These are phyloP conservation scores for Camponotus floridanus DNA, from an alignment of 1,140 invertebrate genomes.

Conservation along the genomic window DNA sequence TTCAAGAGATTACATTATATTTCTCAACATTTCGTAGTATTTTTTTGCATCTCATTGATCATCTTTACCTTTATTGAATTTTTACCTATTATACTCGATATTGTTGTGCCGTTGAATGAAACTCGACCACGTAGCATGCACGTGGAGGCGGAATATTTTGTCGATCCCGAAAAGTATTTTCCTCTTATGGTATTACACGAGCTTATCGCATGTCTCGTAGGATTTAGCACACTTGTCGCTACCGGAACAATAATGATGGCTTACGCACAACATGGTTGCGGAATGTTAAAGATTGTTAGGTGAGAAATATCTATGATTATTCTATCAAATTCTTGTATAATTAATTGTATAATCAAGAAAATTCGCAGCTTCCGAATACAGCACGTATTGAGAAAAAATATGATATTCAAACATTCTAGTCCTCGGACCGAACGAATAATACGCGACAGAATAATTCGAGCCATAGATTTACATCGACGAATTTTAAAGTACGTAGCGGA, in stretches of 20 bases:
- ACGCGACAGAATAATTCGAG: conserved; percentile 2
- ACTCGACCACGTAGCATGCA: not conserved
- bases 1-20: not conserved
- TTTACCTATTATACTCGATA: not conserved
- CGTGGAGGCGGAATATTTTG: not conserved
- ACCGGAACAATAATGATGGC: not conserved
- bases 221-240: rapidly evolving
- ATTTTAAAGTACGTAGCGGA: conserved; percentile 6
- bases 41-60: not conserved
- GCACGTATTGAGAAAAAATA: not conserved
- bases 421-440: not conserved
- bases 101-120: conserved; percentile 9
- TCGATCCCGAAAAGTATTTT: conserved; percentile 13
- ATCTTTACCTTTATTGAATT: not conserved
- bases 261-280: not conserved
- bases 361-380: conserved; percentile 26
- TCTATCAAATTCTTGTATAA: not conserved
- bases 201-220: not conserved
- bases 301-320: not conserved
- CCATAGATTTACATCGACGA: conserved; percentile 2
- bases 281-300: conserved; percentile 21
- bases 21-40: not conserved
- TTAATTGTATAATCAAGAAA: not conserved
- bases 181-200: not conserved
- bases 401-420: not conserved